phyloP scores from a whole-genome alignment of 2,113 vertebrate species.

The Phasianus colchicus region DNA sequence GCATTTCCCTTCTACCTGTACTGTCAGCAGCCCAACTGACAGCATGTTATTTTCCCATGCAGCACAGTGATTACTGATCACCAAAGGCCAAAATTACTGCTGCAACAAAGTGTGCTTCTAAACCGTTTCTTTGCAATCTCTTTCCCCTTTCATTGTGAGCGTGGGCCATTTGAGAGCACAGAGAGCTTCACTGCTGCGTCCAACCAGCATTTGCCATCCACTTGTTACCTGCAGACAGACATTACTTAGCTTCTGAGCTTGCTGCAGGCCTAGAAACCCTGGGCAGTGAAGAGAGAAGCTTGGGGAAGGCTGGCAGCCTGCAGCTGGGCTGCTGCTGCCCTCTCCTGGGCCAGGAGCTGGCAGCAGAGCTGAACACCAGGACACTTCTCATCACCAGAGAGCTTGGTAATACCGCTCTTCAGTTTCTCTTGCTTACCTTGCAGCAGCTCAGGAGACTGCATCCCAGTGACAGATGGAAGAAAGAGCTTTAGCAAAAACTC shows the following conservation, averaged over 20 bases:
- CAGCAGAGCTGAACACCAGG: neutral
- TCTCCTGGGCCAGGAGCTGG: constrained; percentile 39
- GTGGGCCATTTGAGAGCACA: neutral
- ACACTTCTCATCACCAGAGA: neutral
- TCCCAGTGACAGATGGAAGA: too few relatives aligned
- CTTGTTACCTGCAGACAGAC: neutral
- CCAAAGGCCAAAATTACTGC: neutral
- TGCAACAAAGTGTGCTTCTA: neutral
- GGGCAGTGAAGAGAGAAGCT: neutral
- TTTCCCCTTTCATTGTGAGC: neutral
- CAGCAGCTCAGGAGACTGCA: too few relatives aligned
- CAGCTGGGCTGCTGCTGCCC: constrained; percentile 52
- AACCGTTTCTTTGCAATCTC: neutral
- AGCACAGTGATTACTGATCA: neutral
- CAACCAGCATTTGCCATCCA: neutral
- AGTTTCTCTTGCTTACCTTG: neutral
- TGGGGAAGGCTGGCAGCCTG: neutral
- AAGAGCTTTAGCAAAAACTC: neutral
- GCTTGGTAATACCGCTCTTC: neutral
- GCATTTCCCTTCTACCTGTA: neutral
- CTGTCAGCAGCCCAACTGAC: neutral
- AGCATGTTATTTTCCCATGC: neutral
- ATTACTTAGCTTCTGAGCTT: neutral
- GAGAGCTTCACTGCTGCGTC: rapidly evolving
- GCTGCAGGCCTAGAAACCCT: neutral